Evolutionary conservation across 2,113 vertebrate species (phyloP).

Genomic region (Saccopteryx leptura): DNA sequence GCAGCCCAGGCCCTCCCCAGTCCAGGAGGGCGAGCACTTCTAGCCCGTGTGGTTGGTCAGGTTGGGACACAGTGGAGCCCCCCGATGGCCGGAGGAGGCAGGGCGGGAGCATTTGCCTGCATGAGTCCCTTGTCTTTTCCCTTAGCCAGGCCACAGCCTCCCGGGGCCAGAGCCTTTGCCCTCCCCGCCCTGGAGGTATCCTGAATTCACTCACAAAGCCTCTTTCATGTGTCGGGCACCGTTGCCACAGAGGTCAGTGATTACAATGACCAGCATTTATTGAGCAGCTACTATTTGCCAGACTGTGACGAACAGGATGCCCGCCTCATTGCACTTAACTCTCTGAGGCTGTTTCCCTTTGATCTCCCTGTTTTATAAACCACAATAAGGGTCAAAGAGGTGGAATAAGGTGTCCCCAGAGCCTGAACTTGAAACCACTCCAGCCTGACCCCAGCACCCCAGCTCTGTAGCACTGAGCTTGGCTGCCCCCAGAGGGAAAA

Average conservation of each 20-base stretch:
- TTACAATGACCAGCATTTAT: not conserved
- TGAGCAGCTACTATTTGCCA: not conserved
- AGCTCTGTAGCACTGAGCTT: not conserved
- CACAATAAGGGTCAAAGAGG: not conserved
- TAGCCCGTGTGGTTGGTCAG: too few species aligned
- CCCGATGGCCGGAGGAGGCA: not conserved
- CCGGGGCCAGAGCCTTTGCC: fast-evolving
- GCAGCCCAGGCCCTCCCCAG: not conserved
- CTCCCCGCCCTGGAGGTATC: not conserved
- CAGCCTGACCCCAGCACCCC: not conserved
- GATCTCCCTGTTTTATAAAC: not conserved
- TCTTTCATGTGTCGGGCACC: not conserved
- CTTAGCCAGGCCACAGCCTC: not conserved
- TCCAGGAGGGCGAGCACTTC: not conserved
- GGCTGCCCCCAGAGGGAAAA: not conserved
- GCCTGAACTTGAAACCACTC: not conserved
- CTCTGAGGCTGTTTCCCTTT: not conserved
- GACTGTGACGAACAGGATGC: not conserved
- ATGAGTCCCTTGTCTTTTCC: not conserved
- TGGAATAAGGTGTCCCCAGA: not conserved
- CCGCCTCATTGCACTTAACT: not conserved
- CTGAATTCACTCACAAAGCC: not conserved
- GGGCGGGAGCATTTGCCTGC: too few species aligned
- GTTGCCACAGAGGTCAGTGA: not conserved
- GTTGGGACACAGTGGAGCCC: not conserved